Conservation (phyloP, 2,113 vertebrate species). For the Megaleporinus macrocephalus region DNA sequence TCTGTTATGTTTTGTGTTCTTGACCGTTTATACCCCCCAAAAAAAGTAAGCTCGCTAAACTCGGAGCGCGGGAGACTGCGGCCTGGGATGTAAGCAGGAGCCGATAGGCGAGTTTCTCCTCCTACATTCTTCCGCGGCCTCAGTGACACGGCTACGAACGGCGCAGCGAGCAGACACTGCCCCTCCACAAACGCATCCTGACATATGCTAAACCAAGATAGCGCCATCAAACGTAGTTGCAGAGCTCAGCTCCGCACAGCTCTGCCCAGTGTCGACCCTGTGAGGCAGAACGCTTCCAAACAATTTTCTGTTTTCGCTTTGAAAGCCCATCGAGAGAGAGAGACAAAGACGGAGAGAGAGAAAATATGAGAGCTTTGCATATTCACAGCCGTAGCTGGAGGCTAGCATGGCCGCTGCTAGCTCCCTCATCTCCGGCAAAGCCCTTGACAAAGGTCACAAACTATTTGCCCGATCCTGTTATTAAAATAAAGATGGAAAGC, state of each 20-base stretch:
- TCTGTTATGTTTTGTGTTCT: background rate
- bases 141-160: constrained; percentile 57
- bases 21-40: background rate
- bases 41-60: background rate
- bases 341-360: constrained; percentile 37
- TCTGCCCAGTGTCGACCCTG: constrained; percentile 60
- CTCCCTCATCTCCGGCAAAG: constrained; percentile 80
- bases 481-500: constrained; percentile 86
- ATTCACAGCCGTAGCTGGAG: constrained; percentile 75
- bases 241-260: constrained; percentile 68
- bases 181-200: constrained; percentile 61
- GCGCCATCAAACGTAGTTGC: constrained; percentile 66
- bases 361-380: constrained; percentile 77
- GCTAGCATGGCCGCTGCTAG: constrained; percentile 62
- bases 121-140: constrained; percentile 18
- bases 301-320: constrained; percentile 69
- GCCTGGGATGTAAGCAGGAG: constrained; percentile 13
- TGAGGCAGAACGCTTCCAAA: constrained; percentile 81
- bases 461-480: constrained; percentile 85
- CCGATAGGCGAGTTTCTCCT: constrained; percentile 10
- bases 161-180: constrained; percentile 47
- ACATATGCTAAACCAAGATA: constrained; percentile 73
- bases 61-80: background rate
- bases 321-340: constrained; percentile 52
- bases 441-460: constrained; percentile 97